A percentile compares a stretch with the other conserved stretches of the same genome.
Evolutionary conservation across 1,140 invertebrate species (phyloP).

Genomic region (Hetaerina americana): DNA sequence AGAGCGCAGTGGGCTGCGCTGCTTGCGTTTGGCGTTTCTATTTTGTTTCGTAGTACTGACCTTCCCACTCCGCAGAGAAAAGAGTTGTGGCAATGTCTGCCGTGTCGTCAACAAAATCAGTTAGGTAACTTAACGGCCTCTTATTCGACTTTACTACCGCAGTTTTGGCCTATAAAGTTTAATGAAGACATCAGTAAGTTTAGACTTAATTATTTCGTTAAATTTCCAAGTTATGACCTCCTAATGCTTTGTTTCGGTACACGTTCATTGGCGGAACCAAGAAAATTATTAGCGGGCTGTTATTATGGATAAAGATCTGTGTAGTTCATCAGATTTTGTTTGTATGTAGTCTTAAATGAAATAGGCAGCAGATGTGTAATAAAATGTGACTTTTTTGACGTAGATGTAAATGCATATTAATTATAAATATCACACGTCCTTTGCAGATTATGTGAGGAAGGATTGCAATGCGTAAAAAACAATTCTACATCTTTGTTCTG

Average conservation of each 20-base stretch:
- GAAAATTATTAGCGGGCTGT: no score
- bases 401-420: no score
- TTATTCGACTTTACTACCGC: not conserved
- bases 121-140: not conserved
- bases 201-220: not conserved
- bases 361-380: no score
- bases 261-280: no score
- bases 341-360: no score
- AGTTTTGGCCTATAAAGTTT: not conserved
- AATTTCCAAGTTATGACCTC: not conserved
- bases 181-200: not conserved
- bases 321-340: no score
- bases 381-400: no score
- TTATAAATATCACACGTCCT: no score
- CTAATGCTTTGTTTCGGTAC: not conserved
- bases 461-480: conserved; percentile 8
- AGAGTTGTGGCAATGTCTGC: not conserved
- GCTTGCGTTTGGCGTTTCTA: not conserved
- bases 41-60: not conserved
- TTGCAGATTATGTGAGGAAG: conserved; percentile 7
- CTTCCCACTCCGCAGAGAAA: not conserved
- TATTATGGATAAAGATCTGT: no score
- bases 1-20: no score
- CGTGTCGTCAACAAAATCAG: not conserved
- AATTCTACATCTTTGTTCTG: conserved; percentile 5